Evolutionary conservation across 2,797 vertebrate species (phyloP).

Genomic region (Morus bassanus): DNA sequence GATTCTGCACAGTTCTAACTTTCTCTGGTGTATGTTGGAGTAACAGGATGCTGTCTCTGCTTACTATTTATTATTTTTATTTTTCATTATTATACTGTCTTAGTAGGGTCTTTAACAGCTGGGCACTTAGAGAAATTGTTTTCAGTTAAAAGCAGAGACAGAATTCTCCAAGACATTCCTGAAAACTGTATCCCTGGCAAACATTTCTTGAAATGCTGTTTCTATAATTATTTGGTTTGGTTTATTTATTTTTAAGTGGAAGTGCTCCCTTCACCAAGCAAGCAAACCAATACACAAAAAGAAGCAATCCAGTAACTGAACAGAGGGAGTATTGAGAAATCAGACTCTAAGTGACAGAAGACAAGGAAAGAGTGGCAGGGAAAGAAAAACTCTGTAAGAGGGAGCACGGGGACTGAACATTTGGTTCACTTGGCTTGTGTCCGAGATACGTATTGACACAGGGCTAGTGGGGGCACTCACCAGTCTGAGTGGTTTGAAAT

Average conservation of each 20-base stretch:
- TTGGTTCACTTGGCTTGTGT: neutral
- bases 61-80: neutral
- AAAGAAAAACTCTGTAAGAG: neutral
- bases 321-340: neutral
- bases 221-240: neutral
- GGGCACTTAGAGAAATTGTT: neutral
- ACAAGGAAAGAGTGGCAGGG: neutral
- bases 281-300: neutral
- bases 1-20: neutral
- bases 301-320: neutral
- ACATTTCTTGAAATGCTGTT: neutral
- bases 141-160: neutral
- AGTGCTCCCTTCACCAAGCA: neutral
- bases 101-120: neutral
- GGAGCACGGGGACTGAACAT: neutral
- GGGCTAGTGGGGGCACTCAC: neutral
- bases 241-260: neutral
- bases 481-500: neutral
- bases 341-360: neutral
- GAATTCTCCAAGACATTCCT: neutral
- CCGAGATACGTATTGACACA: neutral
- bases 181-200: neutral
- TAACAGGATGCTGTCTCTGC: too few relatives aligned
- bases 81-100: neutral
- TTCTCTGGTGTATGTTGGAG: neutral